Conservation (phyloP, 2,113 vertebrate species). For the Archilochus colubris region DNA sequence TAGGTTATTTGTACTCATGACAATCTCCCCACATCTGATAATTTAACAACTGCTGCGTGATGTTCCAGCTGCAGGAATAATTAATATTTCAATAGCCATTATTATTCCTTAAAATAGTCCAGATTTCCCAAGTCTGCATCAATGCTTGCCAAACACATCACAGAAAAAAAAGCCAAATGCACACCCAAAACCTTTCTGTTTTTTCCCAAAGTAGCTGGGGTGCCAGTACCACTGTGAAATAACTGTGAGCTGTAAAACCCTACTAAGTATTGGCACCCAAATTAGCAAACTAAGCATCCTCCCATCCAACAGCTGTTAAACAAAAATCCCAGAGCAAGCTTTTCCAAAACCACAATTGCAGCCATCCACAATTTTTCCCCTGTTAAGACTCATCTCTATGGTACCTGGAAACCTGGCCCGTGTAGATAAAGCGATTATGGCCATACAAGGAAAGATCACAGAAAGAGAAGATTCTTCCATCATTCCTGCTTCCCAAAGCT, state of each 20-base stretch:
- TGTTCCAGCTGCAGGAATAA: constrained; percentile 22
- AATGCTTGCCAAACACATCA: constrained; percentile 22
- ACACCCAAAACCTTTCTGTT: constrained; percentile 47
- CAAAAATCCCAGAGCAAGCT: constrained; percentile 50
- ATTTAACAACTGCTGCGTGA: accelerated
- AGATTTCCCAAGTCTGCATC: neutral
- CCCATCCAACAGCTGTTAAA: constrained; percentile 28
- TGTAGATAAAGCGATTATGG: constrained; percentile 6
- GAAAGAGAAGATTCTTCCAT: neutral
- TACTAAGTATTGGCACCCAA: constrained; percentile 11
- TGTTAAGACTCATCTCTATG: constrained; percentile 46
- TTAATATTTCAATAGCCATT: neutral
- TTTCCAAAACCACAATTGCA: constrained; percentile 58
- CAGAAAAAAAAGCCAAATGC: constrained; percentile 31
- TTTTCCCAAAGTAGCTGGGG: neutral
- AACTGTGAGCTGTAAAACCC: constrained; percentile 3
- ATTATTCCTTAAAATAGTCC: neutral
- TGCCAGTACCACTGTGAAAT: constrained; percentile 23
- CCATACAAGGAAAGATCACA: constrained; percentile 20
- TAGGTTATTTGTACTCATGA: neutral
- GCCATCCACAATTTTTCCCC: neutral
- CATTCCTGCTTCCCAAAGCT: neutral
- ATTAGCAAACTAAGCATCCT: constrained; percentile 52
- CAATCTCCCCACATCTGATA: neutral
- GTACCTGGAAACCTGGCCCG: constrained; percentile 65